Percentiles rank a stretch among this genome's conserved stretches.
Evolutionary conservation across 2,888 invertebrate genomes (phyloP).

Genomic region (Drosophila anomelani): DNA sequence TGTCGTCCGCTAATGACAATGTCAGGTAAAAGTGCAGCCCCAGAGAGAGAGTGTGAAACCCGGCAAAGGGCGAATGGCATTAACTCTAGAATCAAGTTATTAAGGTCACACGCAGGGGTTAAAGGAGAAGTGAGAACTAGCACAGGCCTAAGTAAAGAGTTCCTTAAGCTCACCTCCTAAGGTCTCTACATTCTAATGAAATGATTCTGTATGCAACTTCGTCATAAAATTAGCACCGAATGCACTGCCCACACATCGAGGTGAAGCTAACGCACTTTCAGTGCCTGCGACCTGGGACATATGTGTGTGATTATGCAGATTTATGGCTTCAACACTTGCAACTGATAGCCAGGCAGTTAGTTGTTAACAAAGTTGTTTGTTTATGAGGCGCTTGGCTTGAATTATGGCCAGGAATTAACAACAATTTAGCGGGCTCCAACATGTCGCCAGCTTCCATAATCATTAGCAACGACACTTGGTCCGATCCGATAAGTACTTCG

Average conservation of each 20-base stretch:
- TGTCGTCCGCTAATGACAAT: conserved; percentile 29
- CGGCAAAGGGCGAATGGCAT: conserved; percentile 4
- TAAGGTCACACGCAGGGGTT: conserved; percentile 1
- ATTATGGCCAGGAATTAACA: conserved; percentile 65
- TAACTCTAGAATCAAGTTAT: conserved; percentile 21
- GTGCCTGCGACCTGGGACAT: conserved; percentile 22
- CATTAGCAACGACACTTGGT: conserved; percentile 72
- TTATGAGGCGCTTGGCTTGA: conserved; percentile 78
- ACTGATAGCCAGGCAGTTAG: conserved; percentile 57
- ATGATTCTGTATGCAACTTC: conserved; percentile 6
- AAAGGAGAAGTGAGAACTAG: neutral
- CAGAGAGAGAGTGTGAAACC: conserved; percentile 14
- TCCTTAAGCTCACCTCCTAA: neutral
- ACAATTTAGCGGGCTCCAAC: conserved; percentile 65
- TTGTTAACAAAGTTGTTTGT: conserved; percentile 74
- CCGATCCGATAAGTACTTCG: conserved; percentile 21
- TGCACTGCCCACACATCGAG: conserved; percentile 21
- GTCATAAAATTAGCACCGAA: conserved; percentile 7
- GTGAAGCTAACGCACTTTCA: conserved; percentile 24
- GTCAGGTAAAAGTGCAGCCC: conserved; percentile 27
- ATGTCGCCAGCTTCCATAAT: conserved; percentile 72
- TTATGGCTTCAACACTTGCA: conserved; percentile 79
- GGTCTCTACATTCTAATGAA: neutral
- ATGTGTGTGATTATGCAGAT: conserved; percentile 69
- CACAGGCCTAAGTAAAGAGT: neutral